Evolutionary conservation across 2,888 invertebrate genomes (phyloP), one percentile per base, ranked within the genome.

Genomic region (Agriopis aurantiaria): DNA sequence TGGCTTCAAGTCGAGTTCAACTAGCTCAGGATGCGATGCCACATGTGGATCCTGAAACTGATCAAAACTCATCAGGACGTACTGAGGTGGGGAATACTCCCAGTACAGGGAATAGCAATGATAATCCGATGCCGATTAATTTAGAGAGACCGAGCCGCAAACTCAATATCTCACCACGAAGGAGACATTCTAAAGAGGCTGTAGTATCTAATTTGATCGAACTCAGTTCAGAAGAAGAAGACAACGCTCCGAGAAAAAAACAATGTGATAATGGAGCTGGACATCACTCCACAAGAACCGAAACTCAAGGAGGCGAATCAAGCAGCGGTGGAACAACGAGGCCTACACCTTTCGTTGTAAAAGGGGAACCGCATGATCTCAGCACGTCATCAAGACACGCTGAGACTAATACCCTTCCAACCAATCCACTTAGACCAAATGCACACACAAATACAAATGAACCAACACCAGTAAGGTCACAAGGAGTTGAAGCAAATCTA

Each of bases 191-290:
- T 12, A 91, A 89, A 79, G 93, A 92, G 69, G 89, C 82, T 82
- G 89, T 88, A 74, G 81, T 84, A 77, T 75, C 87, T 60, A 89
- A 88, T 85, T 83, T 88, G 65, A 94, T 95, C 79, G 94, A 93
- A 85, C 89, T 95, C 3, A 94, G 94, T 79, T 95, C 95, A 58
- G 94, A 94, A 75, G 95, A 95, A 65, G 95, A 95, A 78, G 94
- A 95, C 49, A 87, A 89, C 82, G 78, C 79, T 41, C 88, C 89
- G n/a, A 86, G 86, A 73, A 91, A 88, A 72, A 88, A 86, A 66
- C 88, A 81, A 68, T 82, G 85, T 80, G 87, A 88, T 43, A 87
- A 77, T 79, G 84, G 81, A 72, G 78, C 76, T 71, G 78, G 78
- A 58, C 73, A 72, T 65, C 69, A 56, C 55, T 75, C 67, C 63